A percentile compares a stretch with the other conserved stretches of the same genome.
Evolutionary conservation across 2,113 vertebrate species (phyloP).

Genomic region (Cyprinus carpio): DNA sequence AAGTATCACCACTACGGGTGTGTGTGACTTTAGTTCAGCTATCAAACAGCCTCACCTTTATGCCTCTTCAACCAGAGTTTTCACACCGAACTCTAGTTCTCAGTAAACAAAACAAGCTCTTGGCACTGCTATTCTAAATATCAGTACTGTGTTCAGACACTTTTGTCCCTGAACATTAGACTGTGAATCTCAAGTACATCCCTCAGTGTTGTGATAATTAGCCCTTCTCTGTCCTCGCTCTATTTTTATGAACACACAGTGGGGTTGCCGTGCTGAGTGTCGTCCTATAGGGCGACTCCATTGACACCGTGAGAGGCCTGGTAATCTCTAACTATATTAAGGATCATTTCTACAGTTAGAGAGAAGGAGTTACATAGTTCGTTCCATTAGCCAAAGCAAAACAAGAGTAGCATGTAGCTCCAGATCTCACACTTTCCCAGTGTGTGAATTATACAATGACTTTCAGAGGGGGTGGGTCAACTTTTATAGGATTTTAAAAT

Average conservation of each 20-base stretch:
- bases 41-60: not conserved
- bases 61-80: not conserved
- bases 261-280: slow-evolving; percentile 47
- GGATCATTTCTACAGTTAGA: slow-evolving; percentile 53
- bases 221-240: slow-evolving; percentile 50
- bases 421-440: not conserved
- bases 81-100: not conserved
- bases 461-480: not conserved
- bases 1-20: not conserved
- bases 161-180: not conserved
- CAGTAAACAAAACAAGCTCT: not conserved
- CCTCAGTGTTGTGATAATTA: slow-evolving; percentile 56
- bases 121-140: not conserved
- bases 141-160: not conserved
- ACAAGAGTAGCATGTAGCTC: not conserved
- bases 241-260: slow-evolving; percentile 59
- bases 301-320: slow-evolving; percentile 50
- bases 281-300: slow-evolving; percentile 42
- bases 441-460: not conserved
- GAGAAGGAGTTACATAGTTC: slow-evolving; percentile 46
- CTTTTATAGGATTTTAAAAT: not conserved
- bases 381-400: slow-evolving; percentile 52
- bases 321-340: slow-evolving; percentile 57
- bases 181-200: slow-evolving; percentile 35
- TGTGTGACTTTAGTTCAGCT: slow-evolving; percentile 9